Evolutionary conservation across 2,113 vertebrate genomes (phyloP).

Genomic region (Buteo buteo): DNA sequence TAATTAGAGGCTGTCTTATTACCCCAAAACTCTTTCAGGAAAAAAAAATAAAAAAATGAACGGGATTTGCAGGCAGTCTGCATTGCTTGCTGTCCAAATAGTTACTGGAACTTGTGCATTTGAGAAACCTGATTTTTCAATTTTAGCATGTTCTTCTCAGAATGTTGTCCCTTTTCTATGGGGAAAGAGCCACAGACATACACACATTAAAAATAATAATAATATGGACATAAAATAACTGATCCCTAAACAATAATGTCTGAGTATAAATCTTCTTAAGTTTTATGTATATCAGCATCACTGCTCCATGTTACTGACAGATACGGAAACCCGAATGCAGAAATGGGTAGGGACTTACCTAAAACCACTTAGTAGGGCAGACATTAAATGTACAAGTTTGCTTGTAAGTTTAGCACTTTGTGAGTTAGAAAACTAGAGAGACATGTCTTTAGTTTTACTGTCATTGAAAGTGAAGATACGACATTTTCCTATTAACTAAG

Average conservation of each 20-base stretch:
- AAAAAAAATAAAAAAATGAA: not conserved
- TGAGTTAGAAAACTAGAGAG: not conserved
- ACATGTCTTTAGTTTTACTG: not conserved
- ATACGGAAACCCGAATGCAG: fast-evolving
- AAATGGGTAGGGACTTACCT: not conserved
- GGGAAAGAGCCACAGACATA: not conserved
- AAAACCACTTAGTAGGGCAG: not conserved
- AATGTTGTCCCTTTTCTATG: not conserved
- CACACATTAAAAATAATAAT: not conserved
- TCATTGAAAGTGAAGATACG: not conserved
- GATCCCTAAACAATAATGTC: not conserved
- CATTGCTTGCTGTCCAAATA: not conserved
- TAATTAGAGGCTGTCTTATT: not conserved
- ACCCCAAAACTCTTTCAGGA: not conserved
- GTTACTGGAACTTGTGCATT: not conserved
- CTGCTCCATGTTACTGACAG: not conserved
- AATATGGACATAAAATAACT: not conserved
- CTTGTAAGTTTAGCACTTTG: not conserved
- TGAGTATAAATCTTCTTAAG: not conserved
- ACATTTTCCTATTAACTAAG: not conserved
- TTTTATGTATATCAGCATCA: not conserved
- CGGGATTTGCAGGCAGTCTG: not conserved
- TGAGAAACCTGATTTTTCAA: not conserved
- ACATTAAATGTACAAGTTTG: not conserved
- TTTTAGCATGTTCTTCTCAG: not conserved